Percentiles rank a stretch among this genome's conserved stretches.
These are phyloP conservation scores for Drosophila mulleri DNA, from an alignment of 2,888 invertebrate species.

Conservation along the genomic window DNA sequence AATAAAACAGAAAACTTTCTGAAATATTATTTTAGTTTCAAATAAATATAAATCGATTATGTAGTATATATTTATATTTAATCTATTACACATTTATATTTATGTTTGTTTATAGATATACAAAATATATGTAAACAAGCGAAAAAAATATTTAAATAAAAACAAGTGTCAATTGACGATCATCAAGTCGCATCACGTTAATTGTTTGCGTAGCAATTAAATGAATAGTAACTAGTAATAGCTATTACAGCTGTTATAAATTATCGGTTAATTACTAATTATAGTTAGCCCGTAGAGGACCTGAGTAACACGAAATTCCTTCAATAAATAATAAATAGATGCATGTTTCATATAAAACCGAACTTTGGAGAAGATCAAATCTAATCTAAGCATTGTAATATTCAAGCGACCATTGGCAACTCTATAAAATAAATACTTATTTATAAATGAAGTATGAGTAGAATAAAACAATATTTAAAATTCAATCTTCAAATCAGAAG, in stretches of 20 bases:
- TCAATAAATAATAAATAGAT: not conserved
- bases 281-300: not conserved
- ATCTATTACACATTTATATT: no score
- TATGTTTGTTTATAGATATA: not conserved
- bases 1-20: no score
- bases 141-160: not conserved
- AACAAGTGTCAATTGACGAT: not conserved
- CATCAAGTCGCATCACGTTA: not conserved
- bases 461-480: no score
- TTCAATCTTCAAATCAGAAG: no score
- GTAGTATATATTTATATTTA: no score
- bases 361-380: not conserved
- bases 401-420: no score
- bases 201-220: not conserved
- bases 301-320: not conserved
- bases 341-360: not conserved
- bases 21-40: no score
- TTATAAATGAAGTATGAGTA: no score
- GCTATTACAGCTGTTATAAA: not conserved
- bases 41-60: no score
- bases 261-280: constrained; percentile 2
- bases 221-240: not conserved
- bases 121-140: no score
- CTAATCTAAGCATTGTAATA: no score
- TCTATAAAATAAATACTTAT: no score